These are phyloP conservation scores for Brachionus rotundiformis DNA, from an alignment of 1,140 invertebrate species.

Conservation along the genomic window DNA sequence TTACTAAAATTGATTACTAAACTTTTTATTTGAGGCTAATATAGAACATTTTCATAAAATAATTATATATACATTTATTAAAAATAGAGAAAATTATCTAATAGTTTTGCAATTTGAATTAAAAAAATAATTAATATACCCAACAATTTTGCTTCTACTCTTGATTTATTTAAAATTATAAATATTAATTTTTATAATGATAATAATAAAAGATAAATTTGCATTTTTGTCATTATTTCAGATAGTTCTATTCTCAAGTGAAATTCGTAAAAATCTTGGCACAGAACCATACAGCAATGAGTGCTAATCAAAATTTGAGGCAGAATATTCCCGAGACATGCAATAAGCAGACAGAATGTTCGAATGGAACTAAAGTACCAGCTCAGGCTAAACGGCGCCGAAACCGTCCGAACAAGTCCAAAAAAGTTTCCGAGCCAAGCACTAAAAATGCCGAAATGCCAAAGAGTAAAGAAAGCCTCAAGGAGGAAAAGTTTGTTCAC, in stretches of 20 bases:
- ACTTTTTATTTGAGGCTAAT: too few relatives aligned
- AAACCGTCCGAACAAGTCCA: not conserved
- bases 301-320: not conserved
- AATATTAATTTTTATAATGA: constrained; percentile 10
- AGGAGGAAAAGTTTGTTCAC: constrained; percentile 38
- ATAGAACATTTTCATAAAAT: too few relatives aligned
- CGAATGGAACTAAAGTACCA: not conserved
- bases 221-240: constrained; percentile 13
- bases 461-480: not conserved
- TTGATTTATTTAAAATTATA: constrained; percentile 3
- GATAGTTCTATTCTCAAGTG: not conserved
- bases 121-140: not conserved
- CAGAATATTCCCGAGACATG: not conserved
- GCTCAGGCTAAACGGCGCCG: not conserved
- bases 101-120: not conserved
- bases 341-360: not conserved
- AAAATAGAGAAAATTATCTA: not conserved
- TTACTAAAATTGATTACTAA: too few relatives aligned
- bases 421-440: not conserved
- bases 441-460: not conserved
- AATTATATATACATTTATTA: not conserved
- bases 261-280: not conserved
- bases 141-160: not conserved
- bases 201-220: not conserved
- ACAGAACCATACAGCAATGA: not conserved